Percentiles rank a stretch among this genome's conserved stretches.
phyloP scores from a whole-genome alignment of 2,888 invertebrate genomes.

The Ormyrus rosae region DNA sequence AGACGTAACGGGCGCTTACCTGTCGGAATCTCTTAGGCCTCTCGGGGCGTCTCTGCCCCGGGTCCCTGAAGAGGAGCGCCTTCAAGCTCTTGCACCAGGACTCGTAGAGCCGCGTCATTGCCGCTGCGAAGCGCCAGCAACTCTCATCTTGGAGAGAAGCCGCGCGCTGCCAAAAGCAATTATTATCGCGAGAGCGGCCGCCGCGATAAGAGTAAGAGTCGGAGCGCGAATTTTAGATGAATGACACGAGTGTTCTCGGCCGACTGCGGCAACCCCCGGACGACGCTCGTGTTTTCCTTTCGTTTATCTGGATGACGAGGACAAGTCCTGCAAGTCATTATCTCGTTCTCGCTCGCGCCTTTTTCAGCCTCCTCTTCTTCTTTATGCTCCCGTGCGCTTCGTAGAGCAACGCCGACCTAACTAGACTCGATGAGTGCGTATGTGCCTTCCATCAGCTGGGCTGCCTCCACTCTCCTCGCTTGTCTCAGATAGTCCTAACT shows the following conservation, averaged over 20 bases:
- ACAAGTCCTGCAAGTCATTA: constrained; percentile 40
- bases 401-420: too few relatives aligned
- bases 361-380: not conserved
- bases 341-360: constrained; percentile 2
- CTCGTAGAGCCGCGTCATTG: not conserved
- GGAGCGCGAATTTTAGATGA: not conserved
- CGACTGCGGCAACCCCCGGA: not conserved
- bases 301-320: constrained; percentile 26
- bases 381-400: too few relatives aligned
- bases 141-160: not conserved
- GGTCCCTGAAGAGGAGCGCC: not conserved
- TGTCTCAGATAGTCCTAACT: not conserved
- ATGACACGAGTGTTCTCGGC: not conserved
- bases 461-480: too few relatives aligned
- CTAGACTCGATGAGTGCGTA: too few relatives aligned
- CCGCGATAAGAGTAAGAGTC: not conserved
- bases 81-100: constrained; percentile 1
- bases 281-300: constrained; percentile 12
- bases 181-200: not conserved
- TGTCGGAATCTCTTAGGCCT: constrained; percentile 7
- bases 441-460: too few relatives aligned
- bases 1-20: constrained; percentile 16
- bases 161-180: not conserved
- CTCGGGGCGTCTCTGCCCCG: not conserved
- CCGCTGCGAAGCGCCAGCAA: not conserved